These are phyloP conservation scores for Shinisaurus crocodilurus DNA, from an alignment of 2,113 vertebrate species.

Conservation along the genomic window DNA sequence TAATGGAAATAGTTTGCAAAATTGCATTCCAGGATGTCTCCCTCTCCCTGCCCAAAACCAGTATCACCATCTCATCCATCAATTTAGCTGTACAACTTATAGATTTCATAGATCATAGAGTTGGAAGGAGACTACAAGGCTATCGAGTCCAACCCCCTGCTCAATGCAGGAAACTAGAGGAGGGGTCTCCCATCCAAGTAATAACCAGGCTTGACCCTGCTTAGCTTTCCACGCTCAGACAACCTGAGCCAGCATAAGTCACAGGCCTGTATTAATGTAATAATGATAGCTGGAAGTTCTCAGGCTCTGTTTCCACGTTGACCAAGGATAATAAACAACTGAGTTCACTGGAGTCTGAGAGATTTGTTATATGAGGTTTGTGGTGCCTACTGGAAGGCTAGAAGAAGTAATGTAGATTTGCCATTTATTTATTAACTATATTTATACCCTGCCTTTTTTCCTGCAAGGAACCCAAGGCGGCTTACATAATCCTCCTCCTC, in stretches of 20 bases:
- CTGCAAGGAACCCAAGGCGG: too few species aligned
- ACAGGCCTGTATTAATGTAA: not conserved
- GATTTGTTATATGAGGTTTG: not conserved
- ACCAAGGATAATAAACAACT: not conserved
- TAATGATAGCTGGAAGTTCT: not conserved
- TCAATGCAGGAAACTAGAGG: too few species aligned
- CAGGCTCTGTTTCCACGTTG: not conserved
- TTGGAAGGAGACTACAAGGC: too few species aligned
- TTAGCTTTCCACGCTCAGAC: too few species aligned
- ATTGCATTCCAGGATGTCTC: slow-evolving; percentile 22
- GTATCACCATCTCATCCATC: not conserved
- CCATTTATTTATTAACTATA: too few species aligned
- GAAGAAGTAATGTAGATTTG: not conserved
- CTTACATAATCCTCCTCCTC: too few species aligned
- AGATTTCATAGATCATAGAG: too few species aligned
- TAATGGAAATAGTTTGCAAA: not conserved
- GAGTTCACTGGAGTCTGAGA: not conserved
- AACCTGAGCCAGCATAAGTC: too few species aligned
- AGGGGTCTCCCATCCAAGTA: too few species aligned
- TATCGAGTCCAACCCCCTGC: too few species aligned
- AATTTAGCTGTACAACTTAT: not conserved
- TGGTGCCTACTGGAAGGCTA: not conserved
- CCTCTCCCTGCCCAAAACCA: slow-evolving; percentile 15
- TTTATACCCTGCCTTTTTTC: too few species aligned
- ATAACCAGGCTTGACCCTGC: too few species aligned